Evolutionary conservation across 2,113 vertebrate genomes (phyloP).

Genomic region (Corythornis cristatus): DNA sequence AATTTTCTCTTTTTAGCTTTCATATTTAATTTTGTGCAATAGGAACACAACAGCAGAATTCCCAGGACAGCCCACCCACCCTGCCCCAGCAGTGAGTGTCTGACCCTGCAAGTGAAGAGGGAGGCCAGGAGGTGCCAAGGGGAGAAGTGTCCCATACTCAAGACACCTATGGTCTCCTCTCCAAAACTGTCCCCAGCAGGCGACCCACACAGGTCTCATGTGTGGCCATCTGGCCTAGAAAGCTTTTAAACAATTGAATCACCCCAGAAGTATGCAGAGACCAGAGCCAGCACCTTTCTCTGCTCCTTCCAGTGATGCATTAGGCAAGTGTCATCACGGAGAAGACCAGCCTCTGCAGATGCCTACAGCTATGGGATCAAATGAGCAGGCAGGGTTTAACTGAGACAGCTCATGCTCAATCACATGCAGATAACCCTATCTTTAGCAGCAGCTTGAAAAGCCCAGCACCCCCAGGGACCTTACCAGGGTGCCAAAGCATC

Average conservation of each 20-base stretch:
- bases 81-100: neutral
- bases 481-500: slow-evolving; percentile 6
- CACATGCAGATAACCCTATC: slow-evolving; percentile 21
- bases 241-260: neutral
- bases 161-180: fast-evolving
- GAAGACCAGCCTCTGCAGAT: neutral
- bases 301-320: neutral
- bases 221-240: neutral
- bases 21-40: neutral
- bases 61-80: neutral
- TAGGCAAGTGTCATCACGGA: neutral
- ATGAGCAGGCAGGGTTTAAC: neutral
- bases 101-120: fast-evolving
- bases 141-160: neutral
- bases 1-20: neutral
- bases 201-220: neutral
- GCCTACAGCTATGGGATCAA: neutral
- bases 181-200: neutral
- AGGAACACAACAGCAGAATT: neutral
- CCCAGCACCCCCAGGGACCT: neutral
- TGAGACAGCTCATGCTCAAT: neutral
- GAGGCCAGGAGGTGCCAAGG: neutral
- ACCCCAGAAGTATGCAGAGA: neutral
- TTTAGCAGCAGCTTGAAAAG: slow-evolving; percentile 28
- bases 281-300: neutral